These are phyloP conservation scores for Gasterosteus nipponicus DNA, from an alignment of 2,113 vertebrate species.

Conservation along the genomic window DNA sequence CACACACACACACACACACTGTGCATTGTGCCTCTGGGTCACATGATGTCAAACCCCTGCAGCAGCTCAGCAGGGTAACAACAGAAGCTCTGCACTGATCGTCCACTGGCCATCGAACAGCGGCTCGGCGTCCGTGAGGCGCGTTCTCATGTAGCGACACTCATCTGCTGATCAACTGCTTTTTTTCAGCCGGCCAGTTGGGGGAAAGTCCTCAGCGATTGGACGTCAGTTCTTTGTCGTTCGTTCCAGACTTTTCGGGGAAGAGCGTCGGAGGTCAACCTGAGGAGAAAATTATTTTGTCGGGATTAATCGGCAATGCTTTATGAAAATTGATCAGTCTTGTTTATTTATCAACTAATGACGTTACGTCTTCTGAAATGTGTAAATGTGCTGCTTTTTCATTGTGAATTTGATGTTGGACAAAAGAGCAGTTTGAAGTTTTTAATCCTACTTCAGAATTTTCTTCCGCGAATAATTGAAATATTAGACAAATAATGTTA, in stretches of 20 bases:
- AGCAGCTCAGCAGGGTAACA: slow-evolving; percentile 30
- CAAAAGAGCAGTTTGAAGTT: background rate
- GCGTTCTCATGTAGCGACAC: slow-evolving; percentile 7
- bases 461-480: background rate
- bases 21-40: slow-evolving; percentile 45
- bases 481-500: background rate
- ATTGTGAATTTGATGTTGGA: background rate
- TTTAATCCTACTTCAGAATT: background rate
- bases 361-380: background rate
- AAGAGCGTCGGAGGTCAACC: background rate
- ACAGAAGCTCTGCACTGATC: slow-evolving; percentile 21
- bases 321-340: background rate
- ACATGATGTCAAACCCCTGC: slow-evolving; percentile 15
- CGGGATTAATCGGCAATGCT: background rate
- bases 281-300: background rate
- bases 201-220: slow-evolving; percentile 1
- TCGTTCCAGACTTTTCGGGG: background rate
- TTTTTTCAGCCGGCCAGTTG: slow-evolving; percentile 16
- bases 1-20: slow-evolving; percentile 3
- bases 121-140: slow-evolving; percentile 38
- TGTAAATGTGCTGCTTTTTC: background rate
- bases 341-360: background rate
- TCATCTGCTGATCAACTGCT: slow-evolving; percentile 18
- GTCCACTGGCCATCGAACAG: slow-evolving; percentile 28
- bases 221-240: background rate